Evolutionary conservation across 2,797 vertebrate species (phyloP).

Genomic region (Hybognathus amarus): DNA sequence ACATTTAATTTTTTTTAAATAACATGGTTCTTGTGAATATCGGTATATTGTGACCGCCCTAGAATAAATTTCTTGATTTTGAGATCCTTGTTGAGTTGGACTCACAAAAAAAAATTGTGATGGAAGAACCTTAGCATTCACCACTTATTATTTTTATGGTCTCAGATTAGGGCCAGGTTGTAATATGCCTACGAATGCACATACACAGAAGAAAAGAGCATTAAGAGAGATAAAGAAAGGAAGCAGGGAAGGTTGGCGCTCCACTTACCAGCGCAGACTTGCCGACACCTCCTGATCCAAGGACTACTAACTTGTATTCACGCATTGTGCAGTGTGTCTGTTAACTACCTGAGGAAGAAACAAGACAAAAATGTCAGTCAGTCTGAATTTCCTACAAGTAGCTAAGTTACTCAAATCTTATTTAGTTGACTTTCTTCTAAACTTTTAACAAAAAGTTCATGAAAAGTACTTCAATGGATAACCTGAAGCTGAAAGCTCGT

Average conservation of each 20-base stretch:
- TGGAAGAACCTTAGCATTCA: not conserved
- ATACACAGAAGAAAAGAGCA: not conserved
- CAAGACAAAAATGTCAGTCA: not conserved
- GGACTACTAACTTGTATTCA: conserved; percentile 91
- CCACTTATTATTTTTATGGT: no score
- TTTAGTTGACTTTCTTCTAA: not conserved
- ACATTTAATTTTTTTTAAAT: not conserved
- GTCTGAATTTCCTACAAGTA: not conserved
- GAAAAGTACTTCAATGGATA: not conserved
- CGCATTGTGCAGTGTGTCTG: conserved; percentile 82
- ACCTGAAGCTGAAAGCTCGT: not conserved
- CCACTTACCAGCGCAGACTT: conserved; percentile 90
- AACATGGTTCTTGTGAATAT: not conserved
- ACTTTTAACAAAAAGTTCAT: not conserved
- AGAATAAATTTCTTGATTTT: not conserved
- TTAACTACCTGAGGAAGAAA: conserved; percentile 56
- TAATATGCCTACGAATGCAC: not conserved
- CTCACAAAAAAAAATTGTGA: not conserved
- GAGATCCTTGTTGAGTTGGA: not conserved
- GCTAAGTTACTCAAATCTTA: not conserved
- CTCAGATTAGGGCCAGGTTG: not conserved
- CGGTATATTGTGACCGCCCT: not conserved
- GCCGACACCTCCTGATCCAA: conserved; percentile 90
- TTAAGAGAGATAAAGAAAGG: not conserved
- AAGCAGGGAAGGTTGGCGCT: not conserved